phyloP scores from a whole-genome alignment of 2,113 vertebrate species.

The Hydrolagus affinis region DNA sequence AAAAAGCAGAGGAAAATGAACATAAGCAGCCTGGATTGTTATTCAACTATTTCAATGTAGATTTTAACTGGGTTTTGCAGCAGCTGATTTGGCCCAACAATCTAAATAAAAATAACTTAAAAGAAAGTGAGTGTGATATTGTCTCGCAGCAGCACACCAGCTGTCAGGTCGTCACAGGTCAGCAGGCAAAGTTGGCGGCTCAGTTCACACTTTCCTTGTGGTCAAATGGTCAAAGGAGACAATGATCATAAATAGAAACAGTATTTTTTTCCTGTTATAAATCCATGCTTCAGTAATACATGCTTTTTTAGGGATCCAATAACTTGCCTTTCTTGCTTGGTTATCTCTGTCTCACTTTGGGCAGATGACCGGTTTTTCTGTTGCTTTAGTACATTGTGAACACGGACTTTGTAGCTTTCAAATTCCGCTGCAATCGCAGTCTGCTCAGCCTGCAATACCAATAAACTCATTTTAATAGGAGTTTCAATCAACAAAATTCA shows the following conservation, averaged over 20 bases:
- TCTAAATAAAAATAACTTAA: too few relatives aligned
- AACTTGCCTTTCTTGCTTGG: constrained; percentile 75
- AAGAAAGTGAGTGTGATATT: too few relatives aligned
- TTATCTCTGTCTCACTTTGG: constrained; percentile 65
- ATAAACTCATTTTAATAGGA: constrained; percentile 19
- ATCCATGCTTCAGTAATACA: background rate
- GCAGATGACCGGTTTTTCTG: constrained; percentile 76
- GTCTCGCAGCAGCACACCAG: too few relatives aligned
- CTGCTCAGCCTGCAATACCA: constrained; percentile 68
- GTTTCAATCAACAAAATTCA: constrained; percentile 12
- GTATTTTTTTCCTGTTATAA: background rate
- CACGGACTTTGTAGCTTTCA: constrained; percentile 90
- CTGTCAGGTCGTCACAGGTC: too few relatives aligned
- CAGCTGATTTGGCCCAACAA: background rate
- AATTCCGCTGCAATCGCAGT: constrained; percentile 70
- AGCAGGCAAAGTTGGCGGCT: too few relatives aligned
- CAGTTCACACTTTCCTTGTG: too few relatives aligned
- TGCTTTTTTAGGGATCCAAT: background rate
- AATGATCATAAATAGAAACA: background rate
- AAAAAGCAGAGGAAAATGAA: too few relatives aligned
- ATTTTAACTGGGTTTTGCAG: background rate
- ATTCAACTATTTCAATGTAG: background rate
- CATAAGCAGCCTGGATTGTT: too few relatives aligned
- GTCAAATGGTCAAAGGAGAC: too few relatives aligned
- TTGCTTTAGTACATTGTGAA: constrained; percentile 94